Conservation (phyloP, 2,888 invertebrate species). For the Heteropelma amictum region DNA sequence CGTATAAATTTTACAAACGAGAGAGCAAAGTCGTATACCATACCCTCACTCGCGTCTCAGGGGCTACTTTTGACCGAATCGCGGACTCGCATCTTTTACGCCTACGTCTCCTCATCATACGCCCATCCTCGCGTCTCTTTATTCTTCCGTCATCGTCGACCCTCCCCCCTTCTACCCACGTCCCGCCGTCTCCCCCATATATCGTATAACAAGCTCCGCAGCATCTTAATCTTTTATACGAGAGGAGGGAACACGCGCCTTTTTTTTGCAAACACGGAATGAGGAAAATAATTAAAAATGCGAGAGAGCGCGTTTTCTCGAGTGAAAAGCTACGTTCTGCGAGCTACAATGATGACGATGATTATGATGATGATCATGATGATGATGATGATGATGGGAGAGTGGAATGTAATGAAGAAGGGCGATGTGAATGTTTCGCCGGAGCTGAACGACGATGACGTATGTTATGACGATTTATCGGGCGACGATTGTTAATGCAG, state of each 20-base stretch:
- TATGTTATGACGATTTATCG: conserved; percentile 31
- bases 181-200: not conserved
- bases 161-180: conserved; percentile 16
- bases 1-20: too few relatives aligned
- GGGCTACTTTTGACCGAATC: conserved; percentile 31
- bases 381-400: too few relatives aligned
- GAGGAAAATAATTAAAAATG: conserved; percentile 28
- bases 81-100: conserved; percentile 54
- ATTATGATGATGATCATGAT: not conserved
- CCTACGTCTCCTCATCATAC: conserved; percentile 37
- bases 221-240: conserved; percentile 9
- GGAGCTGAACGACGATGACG: conserved; percentile 2
- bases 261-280: not conserved
- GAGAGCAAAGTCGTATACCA: too few relatives aligned
- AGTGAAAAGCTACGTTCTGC: not conserved
- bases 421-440: conserved; percentile 3
- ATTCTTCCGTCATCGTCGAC: not conserved
- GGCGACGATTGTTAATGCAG: conserved; percentile 24
- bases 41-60: too few relatives aligned
- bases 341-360: not conserved
- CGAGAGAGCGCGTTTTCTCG: not conserved
- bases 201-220: conserved; percentile 7
- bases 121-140: conserved; percentile 7
- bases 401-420: not conserved
- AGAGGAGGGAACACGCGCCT: not conserved